Evolutionary conservation across 1,140 invertebrate species (phyloP), one percentile per base, ranked within the genome.

Genomic region (Leptopilina boulardi): DNA sequence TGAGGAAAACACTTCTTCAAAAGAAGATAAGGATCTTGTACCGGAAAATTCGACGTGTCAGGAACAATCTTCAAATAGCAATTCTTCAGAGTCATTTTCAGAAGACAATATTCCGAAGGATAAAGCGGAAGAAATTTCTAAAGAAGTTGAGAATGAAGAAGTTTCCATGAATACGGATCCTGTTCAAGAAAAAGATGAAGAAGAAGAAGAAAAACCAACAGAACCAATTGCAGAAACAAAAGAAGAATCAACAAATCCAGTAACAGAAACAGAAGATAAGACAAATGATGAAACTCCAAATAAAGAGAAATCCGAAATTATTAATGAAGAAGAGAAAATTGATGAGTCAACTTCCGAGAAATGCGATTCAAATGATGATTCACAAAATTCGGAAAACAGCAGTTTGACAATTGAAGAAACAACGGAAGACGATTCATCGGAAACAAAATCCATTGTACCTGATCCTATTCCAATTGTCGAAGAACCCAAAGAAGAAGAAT

Each of bases 401-500:
- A 71, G 81, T 44, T 15, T 87, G 5, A 87, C 83, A 2, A 86
- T 89, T 80, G 87, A 86, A 70, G 88, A 90, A 77, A 83, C 83
- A n/a, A 80, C 78, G 18, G 85, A 84, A 44, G 84, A 87, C 19
- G 80, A 87, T 3, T 42, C 77, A 6, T 78, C 30, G 78, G 41
- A 82, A 34, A 73, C 77, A 6, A 86, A 84, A 21, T 82, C 82
- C 18, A 73, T 86, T 38, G 75, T 88, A 38, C 82, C 86, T 2
- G 88, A 90, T 70, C 83, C 89, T 9, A 85, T 87, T 77, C 86
- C 84, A 10, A 86, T 87, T 6, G 51, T 89, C 5, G 89, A 91
- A 51, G 87, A 90, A 71, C 85, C 89, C 10, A 89, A 87, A 80
- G 89, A 90, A 18, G 15, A 41, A 0, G 82, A 84, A 38, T 3